Evolutionary conservation across 2,888 invertebrate genomes (phyloP), one percentile per base, ranked within the genome.

Genomic region (Cephus rjabovi): DNA sequence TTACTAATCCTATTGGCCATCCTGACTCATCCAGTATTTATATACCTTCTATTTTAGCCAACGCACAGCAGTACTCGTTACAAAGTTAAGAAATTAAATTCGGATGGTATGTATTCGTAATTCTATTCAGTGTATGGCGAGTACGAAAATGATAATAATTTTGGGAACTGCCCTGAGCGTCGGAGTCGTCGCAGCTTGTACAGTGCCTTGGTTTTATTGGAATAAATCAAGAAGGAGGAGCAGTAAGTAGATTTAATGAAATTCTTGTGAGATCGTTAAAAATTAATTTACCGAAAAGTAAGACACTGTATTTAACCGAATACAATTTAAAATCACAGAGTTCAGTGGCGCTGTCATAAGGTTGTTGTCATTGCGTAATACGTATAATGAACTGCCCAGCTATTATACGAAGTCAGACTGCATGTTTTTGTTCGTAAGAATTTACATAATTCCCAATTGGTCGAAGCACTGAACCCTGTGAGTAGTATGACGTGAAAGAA

Each of bases 161-260:
- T 34, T 83, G 11, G 81, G 74, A 12, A 77, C 79, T 4, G 79
- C 76, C 15, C 74, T 85, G 12, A 77, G 80, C 12, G 68, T 80
- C 11, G 69, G 82, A 40, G 75, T 79, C 30, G 76, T 83, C 34
- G 79, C 76, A n/a, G 81, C 80, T 33, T 86, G 81, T 40, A 30
- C 83, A 3, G 79, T 80, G 4, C 81, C 83, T 11, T 79, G 81
- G 77, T 82, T 82, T 70, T 81, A 77, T 68, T 76, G 79, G 30
- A 81, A 81, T 23, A 56, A 56, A 56, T 56, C 23, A 1, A 23
- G 23, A 23, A 56, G 9, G 9, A 56, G 56, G 23, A 56, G 23
- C 56, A 56, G 56, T 56, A 23, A 56, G 56, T 56, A 9, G 23
- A 56, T 23, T 23, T 2, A 56, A 56, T 23, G 9, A 56, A 56